phyloP scores from a whole-genome alignment of 2,888 invertebrate genomes.

The Ectemnius continuus region DNA sequence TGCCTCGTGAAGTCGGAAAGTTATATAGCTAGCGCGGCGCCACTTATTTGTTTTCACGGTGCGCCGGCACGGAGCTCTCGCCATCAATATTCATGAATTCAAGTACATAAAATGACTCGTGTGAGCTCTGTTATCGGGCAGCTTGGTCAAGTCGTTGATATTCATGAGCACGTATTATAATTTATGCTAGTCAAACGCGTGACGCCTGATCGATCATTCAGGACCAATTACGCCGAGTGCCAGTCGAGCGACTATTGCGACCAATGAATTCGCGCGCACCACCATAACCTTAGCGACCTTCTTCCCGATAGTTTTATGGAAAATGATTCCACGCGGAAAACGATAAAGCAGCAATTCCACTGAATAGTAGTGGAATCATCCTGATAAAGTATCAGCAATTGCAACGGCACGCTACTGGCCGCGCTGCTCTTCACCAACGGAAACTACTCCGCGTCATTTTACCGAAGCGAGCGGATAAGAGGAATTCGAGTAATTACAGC shows the following conservation, averaged over 20 bases:
- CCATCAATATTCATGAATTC: conserved; percentile 37
- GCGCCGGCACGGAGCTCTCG: background rate
- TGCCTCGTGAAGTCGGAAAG: no score
- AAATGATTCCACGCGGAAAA: no score
- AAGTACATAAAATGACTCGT: conserved; percentile 26
- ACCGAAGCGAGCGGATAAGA: conserved; percentile 19
- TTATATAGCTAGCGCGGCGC: no score
- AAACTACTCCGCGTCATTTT: no score
- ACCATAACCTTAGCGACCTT: background rate
- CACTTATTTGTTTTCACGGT: background rate
- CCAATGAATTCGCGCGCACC: background rate
- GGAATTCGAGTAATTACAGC: no score
- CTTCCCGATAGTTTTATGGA: background rate
- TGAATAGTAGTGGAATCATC: no score
- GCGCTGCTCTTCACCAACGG: no score
- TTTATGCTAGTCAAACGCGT: conserved; percentile 27
- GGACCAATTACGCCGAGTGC: background rate
- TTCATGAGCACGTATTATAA: conserved; percentile 34
- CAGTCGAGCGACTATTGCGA: conserved; percentile 1
- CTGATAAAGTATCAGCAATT: no score
- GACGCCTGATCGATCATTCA: conserved; percentile 23
- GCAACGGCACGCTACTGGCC: no score
- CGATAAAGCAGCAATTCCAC: no score
- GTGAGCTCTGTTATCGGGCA: conserved; percentile 21
- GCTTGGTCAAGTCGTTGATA: conserved; percentile 30